Conservation (phyloP, 2,113 vertebrate genomes). For the Bufo bufo region DNA sequence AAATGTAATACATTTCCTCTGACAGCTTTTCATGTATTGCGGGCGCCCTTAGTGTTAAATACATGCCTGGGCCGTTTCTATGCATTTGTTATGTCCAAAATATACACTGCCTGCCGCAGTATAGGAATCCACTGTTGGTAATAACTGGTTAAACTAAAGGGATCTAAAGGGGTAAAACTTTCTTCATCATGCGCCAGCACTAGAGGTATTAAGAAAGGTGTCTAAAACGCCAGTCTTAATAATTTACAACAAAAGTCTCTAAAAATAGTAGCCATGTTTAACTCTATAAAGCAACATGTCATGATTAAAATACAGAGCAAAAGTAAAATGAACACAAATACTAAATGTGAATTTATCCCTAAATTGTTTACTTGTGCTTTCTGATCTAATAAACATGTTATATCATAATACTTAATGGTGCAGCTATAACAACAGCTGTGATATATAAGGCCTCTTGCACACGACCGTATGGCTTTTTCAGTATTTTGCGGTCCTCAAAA, state of each 20-base stretch:
- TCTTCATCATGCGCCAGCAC: no score
- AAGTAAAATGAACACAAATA: background rate
- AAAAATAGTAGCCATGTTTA: slow-evolving; percentile 29
- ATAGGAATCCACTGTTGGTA: background rate
- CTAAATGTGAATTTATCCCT: background rate
- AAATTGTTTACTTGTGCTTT: background rate
- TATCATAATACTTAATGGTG: background rate
- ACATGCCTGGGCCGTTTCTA: background rate
- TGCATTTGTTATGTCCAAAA: background rate
- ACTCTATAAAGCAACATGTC: slow-evolving; percentile 1
- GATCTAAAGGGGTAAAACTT: background rate
- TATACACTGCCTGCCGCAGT: background rate
- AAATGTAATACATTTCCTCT: slow-evolving; percentile 42
- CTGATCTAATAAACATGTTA: background rate
- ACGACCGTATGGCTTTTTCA: no score
- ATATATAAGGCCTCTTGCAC: no score
- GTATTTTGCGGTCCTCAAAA: no score
- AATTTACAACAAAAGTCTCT: slow-evolving; percentile 14
- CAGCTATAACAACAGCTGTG: no score
- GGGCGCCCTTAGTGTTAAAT: slow-evolving; percentile 18
- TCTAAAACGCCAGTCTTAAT: background rate
- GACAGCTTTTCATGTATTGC: slow-evolving; percentile 37
- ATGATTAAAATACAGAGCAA: background rate
- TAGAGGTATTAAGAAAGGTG: no score
- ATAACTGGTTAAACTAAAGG: background rate